These are phyloP conservation scores for Mythimna lalbum DNA, from an alignment of 2,888 invertebrate species.

Conservation along the genomic window DNA sequence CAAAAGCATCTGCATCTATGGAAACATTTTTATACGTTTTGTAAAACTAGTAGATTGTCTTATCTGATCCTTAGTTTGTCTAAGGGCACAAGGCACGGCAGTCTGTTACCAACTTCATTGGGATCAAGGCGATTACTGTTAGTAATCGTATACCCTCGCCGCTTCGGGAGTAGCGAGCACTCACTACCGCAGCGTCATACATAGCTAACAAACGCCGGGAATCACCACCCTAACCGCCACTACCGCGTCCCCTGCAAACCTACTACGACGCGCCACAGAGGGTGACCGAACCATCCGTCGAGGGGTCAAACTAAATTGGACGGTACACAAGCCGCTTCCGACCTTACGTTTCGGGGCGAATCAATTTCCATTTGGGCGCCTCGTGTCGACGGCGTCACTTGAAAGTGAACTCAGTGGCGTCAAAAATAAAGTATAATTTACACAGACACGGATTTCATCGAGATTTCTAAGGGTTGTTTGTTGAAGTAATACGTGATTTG, in stretches of 20 bases:
- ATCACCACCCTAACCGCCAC: conserved; percentile 71
- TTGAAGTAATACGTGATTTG: conserved; percentile 88
- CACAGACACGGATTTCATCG: conserved; percentile 72
- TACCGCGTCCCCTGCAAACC: conserved; percentile 63
- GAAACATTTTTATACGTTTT: neutral
- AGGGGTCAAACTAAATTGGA: conserved; percentile 57
- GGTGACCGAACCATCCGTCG: conserved; percentile 73
- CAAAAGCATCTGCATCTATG: neutral
- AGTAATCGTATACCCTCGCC: conserved; percentile 86
- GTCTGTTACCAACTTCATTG: conserved; percentile 86
- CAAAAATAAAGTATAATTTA: conserved; percentile 81
- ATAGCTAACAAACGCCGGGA: conserved; percentile 69
- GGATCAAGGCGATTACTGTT: conserved; percentile 88
- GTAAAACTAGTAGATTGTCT: conserved; percentile 25
- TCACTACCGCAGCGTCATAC: conserved; percentile 76
- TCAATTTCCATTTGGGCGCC: conserved; percentile 86
- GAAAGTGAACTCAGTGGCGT: conserved; percentile 69
- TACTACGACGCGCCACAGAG: conserved; percentile 60
- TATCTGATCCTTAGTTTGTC: conserved; percentile 64
- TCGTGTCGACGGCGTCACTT: conserved; percentile 67
- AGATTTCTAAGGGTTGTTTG: conserved; percentile 82
- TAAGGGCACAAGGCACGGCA: conserved; percentile 71
- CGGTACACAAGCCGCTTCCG: conserved; percentile 70
- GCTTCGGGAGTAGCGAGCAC: conserved; percentile 76
- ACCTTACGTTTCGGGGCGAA: conserved; percentile 83